Evolutionary conservation across 2,888 invertebrate species (phyloP).

Genomic region (Amiota communis): DNA sequence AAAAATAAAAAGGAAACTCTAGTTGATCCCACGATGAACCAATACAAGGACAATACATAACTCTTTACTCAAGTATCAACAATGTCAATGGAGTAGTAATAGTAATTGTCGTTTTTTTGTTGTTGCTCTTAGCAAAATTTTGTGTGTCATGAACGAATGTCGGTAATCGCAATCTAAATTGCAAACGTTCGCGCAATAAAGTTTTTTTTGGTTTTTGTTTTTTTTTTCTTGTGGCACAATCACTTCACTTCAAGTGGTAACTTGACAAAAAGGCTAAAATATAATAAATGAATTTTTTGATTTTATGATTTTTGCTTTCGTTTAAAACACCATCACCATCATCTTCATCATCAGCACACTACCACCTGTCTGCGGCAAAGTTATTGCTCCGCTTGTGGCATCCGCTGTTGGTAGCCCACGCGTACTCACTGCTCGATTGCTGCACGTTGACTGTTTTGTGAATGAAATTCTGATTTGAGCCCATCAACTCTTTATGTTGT

Average conservation of each 20-base stretch:
- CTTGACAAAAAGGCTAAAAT: not conserved
- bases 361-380: conserved; percentile 24
- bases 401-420: conserved; percentile 34
- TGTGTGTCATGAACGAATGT: conserved; percentile 25
- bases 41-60: conserved; percentile 15
- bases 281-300: not conserved
- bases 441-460: conserved; percentile 63
- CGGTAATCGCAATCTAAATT: conserved; percentile 12
- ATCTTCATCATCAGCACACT: conserved; percentile 30
- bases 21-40: not conserved
- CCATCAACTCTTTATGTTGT: conserved; percentile 46
- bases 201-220: not conserved
- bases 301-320: not conserved
- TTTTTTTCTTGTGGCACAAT: not conserved
- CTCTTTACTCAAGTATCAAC: conserved; percentile 57
- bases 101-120: not conserved
- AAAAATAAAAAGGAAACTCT: conserved; percentile 27
- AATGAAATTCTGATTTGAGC: conserved; percentile 49
- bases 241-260: conserved; percentile 22
- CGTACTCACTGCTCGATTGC: conserved; percentile 56
- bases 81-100: conserved; percentile 37
- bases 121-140: not conserved
- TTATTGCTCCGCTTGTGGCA: conserved; percentile 10
- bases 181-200: conserved; percentile 10
- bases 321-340: conserved; percentile 42